Base-by-base conservation (phyloP, 2,797 vertebrate genomes). In the Rhynchonycteris naso region DNA sequence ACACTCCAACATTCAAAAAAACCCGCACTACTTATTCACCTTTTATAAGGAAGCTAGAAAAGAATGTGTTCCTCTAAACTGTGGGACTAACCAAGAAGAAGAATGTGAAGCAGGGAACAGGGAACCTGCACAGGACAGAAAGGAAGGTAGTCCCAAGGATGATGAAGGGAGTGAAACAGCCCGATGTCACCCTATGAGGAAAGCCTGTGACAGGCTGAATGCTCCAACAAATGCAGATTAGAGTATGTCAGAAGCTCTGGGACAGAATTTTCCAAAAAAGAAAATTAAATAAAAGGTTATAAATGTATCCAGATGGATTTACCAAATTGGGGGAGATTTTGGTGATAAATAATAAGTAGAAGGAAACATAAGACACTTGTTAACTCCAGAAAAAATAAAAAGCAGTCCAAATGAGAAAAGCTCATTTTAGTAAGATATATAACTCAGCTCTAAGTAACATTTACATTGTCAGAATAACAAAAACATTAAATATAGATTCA, bases 401-500 rank as follows among this genome's bases (percentile, higher is more conserved):
- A 78, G 35, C 35, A 84, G 61, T 65, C 15, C 9, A 72, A 85
- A 38, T 24, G 90, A 93, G 26, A 30, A 65, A 58, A 74, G 4
- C 50, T 35, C 35, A 59, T 47, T 63, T 52, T 26, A 63, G 68
- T 24, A 75, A 47, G 58, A 93, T 61, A 47, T 14, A 72, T 30
- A 72, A 43, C 16, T 71, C 47, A 92, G 47, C 52, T 66, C 38
- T 88, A 56, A 63, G 28, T 52, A 58, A 43, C 22, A 82, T 24
- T 94, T 94, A 81, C n/a, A 86, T 43, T 52, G 4, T 52, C 56
- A 74, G 80, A 94, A 81, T 78, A 72, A 78, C 74, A 54, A 76
- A 90, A 78, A 72, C 9, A 50, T 52, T 84, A 83, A 47, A 54
- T 75, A 63, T 3, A 21, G 0, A 66, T 93, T 81, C 56, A 82